These are phyloP conservation scores for Latrodectus elegans DNA, from an alignment of 2,888 invertebrate species.

Conservation along the genomic window DNA sequence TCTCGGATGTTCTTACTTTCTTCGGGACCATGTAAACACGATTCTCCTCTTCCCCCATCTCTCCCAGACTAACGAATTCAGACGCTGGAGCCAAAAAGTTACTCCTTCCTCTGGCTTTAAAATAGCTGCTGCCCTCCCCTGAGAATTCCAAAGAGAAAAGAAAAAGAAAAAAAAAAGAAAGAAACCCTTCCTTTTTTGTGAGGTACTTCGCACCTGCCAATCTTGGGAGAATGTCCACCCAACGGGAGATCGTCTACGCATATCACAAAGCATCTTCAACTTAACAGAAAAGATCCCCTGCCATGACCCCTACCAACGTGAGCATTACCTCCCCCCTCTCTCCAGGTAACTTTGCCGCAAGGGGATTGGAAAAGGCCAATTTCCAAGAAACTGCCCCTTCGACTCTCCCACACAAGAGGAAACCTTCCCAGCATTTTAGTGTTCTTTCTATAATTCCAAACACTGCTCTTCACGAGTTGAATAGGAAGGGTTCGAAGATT, in stretches of 20 bases:
- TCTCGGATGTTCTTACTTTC: neutral
- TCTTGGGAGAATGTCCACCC: constrained; percentile 12
- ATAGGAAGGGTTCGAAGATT: neutral
- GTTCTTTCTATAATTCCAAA: neutral
- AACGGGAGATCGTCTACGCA: constrained; percentile 9
- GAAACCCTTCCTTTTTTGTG: neutral
- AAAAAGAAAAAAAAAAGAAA: no score
- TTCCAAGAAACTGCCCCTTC: neutral
- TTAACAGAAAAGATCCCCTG: neutral
- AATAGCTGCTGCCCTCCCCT: neutral
- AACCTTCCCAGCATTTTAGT: neutral
- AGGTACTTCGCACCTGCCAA: constrained; percentile 42
- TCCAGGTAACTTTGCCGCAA: neutral
- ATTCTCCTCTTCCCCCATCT: neutral
- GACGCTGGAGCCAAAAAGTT: neutral
- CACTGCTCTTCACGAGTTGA: neutral
- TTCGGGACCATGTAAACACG: neutral
- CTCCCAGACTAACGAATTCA: constrained; percentile 5
- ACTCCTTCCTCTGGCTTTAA: neutral
- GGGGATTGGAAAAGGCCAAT: neutral
- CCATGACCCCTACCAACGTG: neutral
- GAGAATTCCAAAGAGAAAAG: neutral
- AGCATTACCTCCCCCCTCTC: neutral
- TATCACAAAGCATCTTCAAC: constrained; percentile 17
- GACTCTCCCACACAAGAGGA: neutral